Percentiles rank a stretch among this genome's conserved stretches.
phyloP scores from a whole-genome alignment of 2,797 vertebrate genomes.

The Fratercula arctica region DNA sequence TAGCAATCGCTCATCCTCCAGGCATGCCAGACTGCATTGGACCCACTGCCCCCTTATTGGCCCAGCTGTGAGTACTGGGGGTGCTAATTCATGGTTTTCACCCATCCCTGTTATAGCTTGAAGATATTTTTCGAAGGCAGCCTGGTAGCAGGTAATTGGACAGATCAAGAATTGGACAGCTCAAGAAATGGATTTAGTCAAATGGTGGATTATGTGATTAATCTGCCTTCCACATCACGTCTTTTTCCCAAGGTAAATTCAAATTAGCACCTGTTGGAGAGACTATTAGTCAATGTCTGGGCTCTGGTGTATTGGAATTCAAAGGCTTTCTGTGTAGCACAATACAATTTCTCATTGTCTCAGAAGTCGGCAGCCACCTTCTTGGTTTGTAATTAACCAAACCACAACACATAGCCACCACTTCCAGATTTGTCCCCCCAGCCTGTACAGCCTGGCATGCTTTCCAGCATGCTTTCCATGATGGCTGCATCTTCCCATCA shows the following conservation, averaged over 20 bases:
- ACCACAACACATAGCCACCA: background rate
- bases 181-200: background rate
- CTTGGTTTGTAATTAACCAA: background rate
- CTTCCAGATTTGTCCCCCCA: background rate
- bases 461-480: no score
- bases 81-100: background rate
- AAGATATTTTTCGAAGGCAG: background rate
- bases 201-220: conserved; percentile 21
- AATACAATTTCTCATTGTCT: background rate
- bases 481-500: background rate
- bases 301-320: background rate
- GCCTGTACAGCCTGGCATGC: background rate
- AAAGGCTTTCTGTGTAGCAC: background rate
- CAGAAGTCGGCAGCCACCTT: background rate
- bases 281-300: background rate
- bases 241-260: conserved; percentile 37
- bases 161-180: conserved; percentile 25
- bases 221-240: background rate
- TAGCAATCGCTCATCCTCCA: background rate
- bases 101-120: background rate
- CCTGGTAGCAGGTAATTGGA: background rate
- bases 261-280: conserved; percentile 12
- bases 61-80: background rate
- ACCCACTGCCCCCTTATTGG: background rate
- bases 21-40: background rate